These are phyloP conservation scores for Rattus rattus DNA, from an alignment of 2,113 vertebrate genomes.

Conservation along the genomic window DNA sequence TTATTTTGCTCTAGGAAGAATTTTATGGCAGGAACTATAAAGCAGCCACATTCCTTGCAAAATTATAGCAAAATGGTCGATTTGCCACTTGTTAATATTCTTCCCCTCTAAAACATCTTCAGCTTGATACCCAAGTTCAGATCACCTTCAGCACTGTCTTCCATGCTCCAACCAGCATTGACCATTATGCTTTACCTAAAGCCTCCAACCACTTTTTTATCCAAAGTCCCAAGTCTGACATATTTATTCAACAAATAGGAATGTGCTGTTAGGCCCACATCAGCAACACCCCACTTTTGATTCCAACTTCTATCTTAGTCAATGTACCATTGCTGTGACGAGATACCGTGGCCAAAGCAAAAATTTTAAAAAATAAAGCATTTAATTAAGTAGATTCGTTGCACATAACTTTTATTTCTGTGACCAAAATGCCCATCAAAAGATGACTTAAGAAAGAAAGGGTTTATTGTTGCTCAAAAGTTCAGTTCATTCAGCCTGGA, in stretches of 20 bases:
- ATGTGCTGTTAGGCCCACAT: neutral
- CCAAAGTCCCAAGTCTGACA: neutral
- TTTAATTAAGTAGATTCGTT: neutral
- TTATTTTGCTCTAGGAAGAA: neutral
- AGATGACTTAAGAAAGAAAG: neutral
- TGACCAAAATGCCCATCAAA: neutral
- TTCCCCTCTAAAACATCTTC: neutral
- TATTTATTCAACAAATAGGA: neutral
- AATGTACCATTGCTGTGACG: neutral
- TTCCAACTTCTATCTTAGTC: neutral
- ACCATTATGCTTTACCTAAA: neutral
- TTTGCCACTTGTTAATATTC: neutral
- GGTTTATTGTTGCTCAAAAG: neutral
- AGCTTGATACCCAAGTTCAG: neutral
- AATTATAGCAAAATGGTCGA: neutral
- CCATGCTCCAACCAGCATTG: neutral
- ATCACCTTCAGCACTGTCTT: neutral
- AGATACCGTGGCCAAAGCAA: neutral
- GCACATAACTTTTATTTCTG: neutral
- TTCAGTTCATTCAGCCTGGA: too few relatives aligned
- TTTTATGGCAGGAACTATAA: neutral
- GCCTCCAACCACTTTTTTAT: neutral
- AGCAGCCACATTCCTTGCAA: neutral
- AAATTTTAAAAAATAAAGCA: neutral
- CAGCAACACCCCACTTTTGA: neutral